Conservation (phyloP, 2,888 invertebrate species). For the Zaprionus lineosus region DNA sequence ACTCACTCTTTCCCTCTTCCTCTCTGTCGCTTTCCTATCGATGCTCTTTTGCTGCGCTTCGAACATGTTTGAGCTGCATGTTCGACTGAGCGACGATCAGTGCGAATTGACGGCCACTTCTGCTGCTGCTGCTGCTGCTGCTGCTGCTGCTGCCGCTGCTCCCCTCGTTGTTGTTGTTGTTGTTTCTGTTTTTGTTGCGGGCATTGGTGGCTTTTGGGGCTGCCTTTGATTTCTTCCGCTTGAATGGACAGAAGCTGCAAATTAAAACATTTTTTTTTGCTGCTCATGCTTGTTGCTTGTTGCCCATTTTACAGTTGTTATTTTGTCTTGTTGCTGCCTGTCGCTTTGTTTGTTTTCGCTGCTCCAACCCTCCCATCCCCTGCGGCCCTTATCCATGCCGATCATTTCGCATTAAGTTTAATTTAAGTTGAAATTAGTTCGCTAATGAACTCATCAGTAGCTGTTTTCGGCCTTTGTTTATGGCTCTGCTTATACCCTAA, state of each 20-base stretch:
- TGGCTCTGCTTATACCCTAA: conserved; percentile 16
- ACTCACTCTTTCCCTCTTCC: too few relatives aligned
- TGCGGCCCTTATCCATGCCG: conserved; percentile 62
- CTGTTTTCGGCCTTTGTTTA: conserved; percentile 42
- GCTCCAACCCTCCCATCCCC: conserved; percentile 15
- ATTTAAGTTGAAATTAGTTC: conserved; percentile 81
- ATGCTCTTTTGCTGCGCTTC: conserved; percentile 45
- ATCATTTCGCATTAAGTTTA: conserved; percentile 80
- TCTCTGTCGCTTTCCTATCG: too few relatives aligned
- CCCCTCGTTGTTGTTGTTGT: conserved; percentile 9
- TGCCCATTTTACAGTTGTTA: conserved; percentile 47
- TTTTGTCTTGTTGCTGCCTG: conserved; percentile 26
- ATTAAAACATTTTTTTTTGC: conserved; percentile 72
- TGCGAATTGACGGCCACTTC: conserved; percentile 29
- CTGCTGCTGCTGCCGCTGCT: conserved; percentile 9
- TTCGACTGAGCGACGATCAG: conserved; percentile 33
- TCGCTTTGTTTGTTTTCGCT: conserved; percentile 52
- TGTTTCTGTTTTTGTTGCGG: conserved; percentile 30
- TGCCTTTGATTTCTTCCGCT: conserved; percentile 78
- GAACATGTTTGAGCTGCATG: conserved; percentile 50
- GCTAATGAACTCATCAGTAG: conserved; percentile 81
- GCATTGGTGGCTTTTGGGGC: conserved; percentile 45
- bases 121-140: conserved; percentile 14
- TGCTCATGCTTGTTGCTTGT: conserved; percentile 22
- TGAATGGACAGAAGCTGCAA: conserved; percentile 78